Evolutionary conservation across 2,797 vertebrate genomes (phyloP), one percentile per base, ranked within the genome.

Genomic region (Phataginus tetradactyla): DNA sequence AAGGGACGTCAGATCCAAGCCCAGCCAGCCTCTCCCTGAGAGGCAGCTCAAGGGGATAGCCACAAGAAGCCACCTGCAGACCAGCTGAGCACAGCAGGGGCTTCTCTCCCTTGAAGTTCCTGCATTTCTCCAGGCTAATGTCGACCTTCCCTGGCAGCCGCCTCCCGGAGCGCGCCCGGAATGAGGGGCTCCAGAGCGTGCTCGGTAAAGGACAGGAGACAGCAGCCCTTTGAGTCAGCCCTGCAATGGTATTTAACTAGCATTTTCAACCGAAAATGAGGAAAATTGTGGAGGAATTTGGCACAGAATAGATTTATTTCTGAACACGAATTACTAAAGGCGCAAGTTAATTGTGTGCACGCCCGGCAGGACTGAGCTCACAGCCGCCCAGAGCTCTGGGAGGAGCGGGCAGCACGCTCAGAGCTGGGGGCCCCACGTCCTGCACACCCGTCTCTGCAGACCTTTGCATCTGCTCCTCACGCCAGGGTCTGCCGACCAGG

Each of bases 271-370:
- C 5, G 5, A 11, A 12, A 29, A 5, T 45, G 45, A 3, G 29
- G 1, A 6, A 15, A 20, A 9, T 11, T 32, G 17, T 10, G 42
- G 55, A 25, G 23, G 12, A 3, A 12, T 32, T 29, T 11, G 25
- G 37, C 42, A 29, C 5, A 29, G 32, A 15, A 1, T 0, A 66
- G 61, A 49, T 27, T 20, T 4, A 3, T 5, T 27, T 3, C 14
- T 1, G 10, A 7, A 32, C 39, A 21, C 3, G 49, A 34, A 1
- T 7, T 10, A 8, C 32, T 0, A 0, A 1, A 17, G 29, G 32
- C 7, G 1, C 21, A 11, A 2, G 4, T 4, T 1, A 3, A 0
- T 12, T 0, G 27, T n/a, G n/a, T 0, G 2, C n/a, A 10, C 4
- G 11, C 15, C 37, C 34, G 14, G 10, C 23, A 61, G 14, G 39